A percentile compares a stretch with the other conserved stretches of the same genome.
Conservation (phyloP, 92 coral and sea anemone species). For the Zoanthus sansibaricus region DNA sequence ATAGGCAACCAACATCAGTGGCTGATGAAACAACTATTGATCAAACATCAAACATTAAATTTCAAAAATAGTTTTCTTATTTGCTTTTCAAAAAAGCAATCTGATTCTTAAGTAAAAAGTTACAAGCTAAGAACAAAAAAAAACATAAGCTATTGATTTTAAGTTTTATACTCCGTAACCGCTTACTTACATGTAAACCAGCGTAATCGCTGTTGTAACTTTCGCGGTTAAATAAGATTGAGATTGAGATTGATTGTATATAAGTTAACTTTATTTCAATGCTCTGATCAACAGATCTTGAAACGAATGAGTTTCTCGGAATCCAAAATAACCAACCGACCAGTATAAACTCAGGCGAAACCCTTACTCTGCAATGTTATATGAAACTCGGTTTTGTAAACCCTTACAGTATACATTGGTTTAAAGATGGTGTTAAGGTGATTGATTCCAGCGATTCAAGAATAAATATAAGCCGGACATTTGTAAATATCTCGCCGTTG, state of each 20-base stretch:
- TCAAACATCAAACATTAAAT: no score
- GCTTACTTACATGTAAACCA: no score
- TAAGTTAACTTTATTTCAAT: neutral
- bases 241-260: neutral
- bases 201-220: no score
- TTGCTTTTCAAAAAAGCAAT: no score
- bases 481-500: neutral
- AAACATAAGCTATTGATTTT: neutral
- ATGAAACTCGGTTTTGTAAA: constrained; percentile 8
- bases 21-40: no score
- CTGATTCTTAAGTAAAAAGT: no score
- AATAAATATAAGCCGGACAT: neutral
- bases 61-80: no score
- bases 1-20: no score
- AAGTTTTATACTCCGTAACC: neutral
- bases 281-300: constrained; percentile 1
- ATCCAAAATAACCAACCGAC: neutral
- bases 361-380: constrained; percentile 27
- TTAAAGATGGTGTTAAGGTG: constrained; percentile 8
- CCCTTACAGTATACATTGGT: constrained; percentile 10
- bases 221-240: no score
- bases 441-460: neutral
- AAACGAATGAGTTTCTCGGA: neutral
- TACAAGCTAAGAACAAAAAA: neutral
- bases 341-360: neutral